These are phyloP conservation scores for Fistularia tabacaria DNA, from an alignment of 2,797 vertebrate genomes.

Conservation along the genomic window DNA sequence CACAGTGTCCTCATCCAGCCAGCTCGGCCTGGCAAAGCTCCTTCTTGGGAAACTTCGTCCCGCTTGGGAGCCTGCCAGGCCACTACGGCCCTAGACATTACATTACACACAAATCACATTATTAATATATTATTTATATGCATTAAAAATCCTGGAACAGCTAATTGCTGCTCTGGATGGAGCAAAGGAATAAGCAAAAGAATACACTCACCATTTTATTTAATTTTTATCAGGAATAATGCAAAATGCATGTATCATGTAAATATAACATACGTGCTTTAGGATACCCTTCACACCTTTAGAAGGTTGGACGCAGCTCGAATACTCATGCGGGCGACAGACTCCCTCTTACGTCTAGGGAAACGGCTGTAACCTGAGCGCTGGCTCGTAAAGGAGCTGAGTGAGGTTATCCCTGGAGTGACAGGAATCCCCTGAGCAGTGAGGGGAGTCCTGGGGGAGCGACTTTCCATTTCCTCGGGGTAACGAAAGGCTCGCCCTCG, in stretches of 20 bases:
- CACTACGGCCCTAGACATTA: constrained; percentile 79
- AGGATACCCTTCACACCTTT: constrained; percentile 63
- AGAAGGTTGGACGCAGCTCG: constrained; percentile 88
- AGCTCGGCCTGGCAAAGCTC: constrained; percentile 87
- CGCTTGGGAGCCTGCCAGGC: constrained; percentile 74
- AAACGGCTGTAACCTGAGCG: constrained; percentile 80
- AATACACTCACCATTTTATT: too few relatives aligned
- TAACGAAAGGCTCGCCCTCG: constrained; percentile 88
- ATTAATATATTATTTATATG: constrained; percentile 1
- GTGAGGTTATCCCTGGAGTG: constrained; percentile 84
- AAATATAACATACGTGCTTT: background rate
- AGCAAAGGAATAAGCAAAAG: background rate
- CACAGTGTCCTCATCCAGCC: constrained; percentile 86
- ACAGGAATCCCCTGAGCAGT: constrained; percentile 66
- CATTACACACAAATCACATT: background rate
- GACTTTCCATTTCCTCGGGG: constrained; percentile 79
- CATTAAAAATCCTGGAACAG: background rate
- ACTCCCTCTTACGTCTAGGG: constrained; percentile 86
- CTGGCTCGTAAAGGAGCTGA: constrained; percentile 87
- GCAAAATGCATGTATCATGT: too few relatives aligned
- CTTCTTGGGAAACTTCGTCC: constrained; percentile 74
- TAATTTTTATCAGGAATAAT: too few relatives aligned
- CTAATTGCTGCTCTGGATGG: background rate
- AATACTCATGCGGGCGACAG: constrained; percentile 94
- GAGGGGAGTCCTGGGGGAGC: constrained; percentile 77